phyloP scores from a whole-genome alignment of 2,797 vertebrate genomes.

The Discoglossus pictus region DNA sequence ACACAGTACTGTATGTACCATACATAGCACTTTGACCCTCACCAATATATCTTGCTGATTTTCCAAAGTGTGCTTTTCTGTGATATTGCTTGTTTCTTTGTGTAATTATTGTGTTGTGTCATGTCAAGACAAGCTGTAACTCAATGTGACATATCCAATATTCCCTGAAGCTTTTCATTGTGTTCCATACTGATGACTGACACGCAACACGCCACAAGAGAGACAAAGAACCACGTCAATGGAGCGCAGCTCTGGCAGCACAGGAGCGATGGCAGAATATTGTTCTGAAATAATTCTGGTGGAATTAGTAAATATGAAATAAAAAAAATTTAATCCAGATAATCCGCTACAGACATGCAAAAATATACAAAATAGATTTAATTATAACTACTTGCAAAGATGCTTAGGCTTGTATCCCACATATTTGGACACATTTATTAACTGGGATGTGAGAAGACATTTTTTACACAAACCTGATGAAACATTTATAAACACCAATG shows the following conservation, averaged over 20 bases:
- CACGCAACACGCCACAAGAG: conserved; percentile 8
- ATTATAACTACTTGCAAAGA: no score
- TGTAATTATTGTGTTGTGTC: conserved; percentile 39
- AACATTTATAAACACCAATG: no score
- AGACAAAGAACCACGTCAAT: conserved; percentile 13
- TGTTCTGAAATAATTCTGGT: neutral
- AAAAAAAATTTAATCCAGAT: no score
- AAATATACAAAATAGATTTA: no score
- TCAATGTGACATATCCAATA: conserved; percentile 37
- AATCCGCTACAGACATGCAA: neutral
- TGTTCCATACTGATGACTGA: conserved; percentile 39
- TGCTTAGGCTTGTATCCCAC: no score
- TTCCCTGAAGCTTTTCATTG: conserved; percentile 36
- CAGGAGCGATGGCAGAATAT: conserved; percentile 4
- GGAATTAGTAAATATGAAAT: neutral
- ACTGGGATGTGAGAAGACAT: no score
- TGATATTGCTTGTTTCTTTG: conserved; percentile 33
- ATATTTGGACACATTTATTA: no score
- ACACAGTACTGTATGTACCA: no score
- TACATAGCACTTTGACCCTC: no score
- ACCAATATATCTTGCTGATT: conserved; percentile 22
- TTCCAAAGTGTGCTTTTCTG: conserved; percentile 21
- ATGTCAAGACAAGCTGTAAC: conserved; percentile 42
- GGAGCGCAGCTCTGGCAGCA: neutral
- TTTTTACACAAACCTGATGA: no score